Evolutionary conservation across 1,140 invertebrate genomes (phyloP).

Genomic region (Lepidostoma basale): DNA sequence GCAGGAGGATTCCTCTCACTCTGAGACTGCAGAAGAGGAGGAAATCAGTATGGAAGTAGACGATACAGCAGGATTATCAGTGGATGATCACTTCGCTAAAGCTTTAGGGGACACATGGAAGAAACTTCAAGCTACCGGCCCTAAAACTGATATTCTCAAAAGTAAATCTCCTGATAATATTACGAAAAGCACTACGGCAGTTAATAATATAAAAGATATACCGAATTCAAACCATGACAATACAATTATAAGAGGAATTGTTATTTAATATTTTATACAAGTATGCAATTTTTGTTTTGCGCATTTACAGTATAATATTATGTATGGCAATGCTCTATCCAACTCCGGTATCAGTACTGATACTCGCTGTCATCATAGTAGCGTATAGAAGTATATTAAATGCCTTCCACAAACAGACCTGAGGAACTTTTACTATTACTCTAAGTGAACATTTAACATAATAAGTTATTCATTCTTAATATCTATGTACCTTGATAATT

Average conservation of each 20-base stretch:
- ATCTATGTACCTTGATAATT: constrained; percentile 32
- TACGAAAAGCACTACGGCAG: constrained; percentile 17
- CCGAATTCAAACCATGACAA: constrained; percentile 38
- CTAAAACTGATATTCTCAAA: constrained; percentile 48
- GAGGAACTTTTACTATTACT: background rate
- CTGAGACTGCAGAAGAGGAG: constrained; percentile 41
- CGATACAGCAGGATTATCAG: constrained; percentile 62
- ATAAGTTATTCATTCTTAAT: constrained; percentile 20
- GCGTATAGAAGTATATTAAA: no score
- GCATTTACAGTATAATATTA: constrained; percentile 15
- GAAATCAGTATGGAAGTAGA: constrained; percentile 56
- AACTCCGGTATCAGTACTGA: no score
- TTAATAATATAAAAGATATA: constrained; percentile 42
- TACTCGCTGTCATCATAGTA: no score
- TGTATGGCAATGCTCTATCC: background rate
- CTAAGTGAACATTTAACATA: background rate
- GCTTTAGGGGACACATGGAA: constrained; percentile 93
- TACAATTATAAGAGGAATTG: constrained; percentile 39
- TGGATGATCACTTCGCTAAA: constrained; percentile 97
- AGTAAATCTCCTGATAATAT: constrained; percentile 19
- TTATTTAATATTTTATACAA: constrained; percentile 27
- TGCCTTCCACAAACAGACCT: background rate
- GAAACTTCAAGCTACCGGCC: constrained; percentile 72
- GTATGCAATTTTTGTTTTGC: constrained; percentile 9
- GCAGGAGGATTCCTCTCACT: constrained; percentile 51